phyloP scores from a whole-genome alignment of 2,797 vertebrate genomes.

The Catamblyrhynchus diadema region DNA sequence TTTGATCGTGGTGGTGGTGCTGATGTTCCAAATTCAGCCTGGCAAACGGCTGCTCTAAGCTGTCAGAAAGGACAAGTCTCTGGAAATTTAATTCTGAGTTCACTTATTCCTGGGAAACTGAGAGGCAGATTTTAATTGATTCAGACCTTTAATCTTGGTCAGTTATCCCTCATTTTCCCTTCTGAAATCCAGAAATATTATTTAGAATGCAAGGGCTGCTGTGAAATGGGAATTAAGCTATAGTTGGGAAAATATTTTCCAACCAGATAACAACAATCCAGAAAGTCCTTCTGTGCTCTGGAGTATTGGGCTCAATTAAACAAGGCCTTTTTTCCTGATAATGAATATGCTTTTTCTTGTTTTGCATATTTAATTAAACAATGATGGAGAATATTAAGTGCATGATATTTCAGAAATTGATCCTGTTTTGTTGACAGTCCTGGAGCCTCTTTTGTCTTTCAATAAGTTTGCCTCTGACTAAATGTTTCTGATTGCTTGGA shows the following conservation, averaged over 20 bases:
- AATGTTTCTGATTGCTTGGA: constrained; percentile 30
- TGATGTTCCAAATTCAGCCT: constrained; percentile 32
- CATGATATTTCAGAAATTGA: background rate
- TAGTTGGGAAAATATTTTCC: constrained; percentile 23
- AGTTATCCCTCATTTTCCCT: background rate
- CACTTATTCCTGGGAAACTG: background rate
- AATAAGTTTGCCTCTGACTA: background rate
- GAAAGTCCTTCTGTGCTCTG: background rate
- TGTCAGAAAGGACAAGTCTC: background rate
- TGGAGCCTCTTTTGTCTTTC: background rate
- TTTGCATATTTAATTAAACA: background rate
- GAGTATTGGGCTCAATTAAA: background rate
- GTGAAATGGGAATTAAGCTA: background rate
- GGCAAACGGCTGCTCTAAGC: background rate
- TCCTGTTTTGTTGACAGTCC: background rate
- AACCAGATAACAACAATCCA: background rate
- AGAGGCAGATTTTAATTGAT: background rate
- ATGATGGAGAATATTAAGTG: background rate
- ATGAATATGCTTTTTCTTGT: background rate
- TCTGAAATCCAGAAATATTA: background rate
- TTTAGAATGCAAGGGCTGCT: background rate
- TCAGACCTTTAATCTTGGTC: background rate
- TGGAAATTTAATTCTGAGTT: constrained; percentile 17
- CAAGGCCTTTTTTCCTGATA: background rate
- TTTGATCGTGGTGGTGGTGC: constrained; percentile 43